Evolutionary conservation across 2,113 vertebrate genomes (phyloP), one percentile per base, ranked within the genome.

Genomic region (Salvelinus alpinus): DNA sequence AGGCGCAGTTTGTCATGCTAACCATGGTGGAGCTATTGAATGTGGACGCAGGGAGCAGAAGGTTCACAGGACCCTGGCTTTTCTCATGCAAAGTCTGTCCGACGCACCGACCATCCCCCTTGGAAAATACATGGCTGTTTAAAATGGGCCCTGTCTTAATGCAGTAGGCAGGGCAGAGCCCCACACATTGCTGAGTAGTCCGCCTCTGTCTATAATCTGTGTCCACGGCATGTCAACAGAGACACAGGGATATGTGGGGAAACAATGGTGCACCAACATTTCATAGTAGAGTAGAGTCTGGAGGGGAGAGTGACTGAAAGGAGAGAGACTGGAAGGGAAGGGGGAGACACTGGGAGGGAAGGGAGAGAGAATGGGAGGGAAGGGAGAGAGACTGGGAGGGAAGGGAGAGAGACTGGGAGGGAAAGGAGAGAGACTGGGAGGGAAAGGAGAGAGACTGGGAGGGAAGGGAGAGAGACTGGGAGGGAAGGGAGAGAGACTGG

Each of bases 11-110:
- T 91, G 90, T 94, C 91, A 91, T 91, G 90, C 88, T 92, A 91
- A 91, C 91, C 86, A 88, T 86, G 79, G 81, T 73, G 75, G 77
- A 79, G 82, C 86, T 83, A 88, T 92, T 94, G 89, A 93, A 86
- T 87, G 79, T 84, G 74, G 85, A 90, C 85, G 70, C 80, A 89
- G 87, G 82, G 92, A 92, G 92, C 92, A 93, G 90, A 90, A 89
- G 91, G 90, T 93, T 93, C 92, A 92, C 92, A 93, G 91, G 92
- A 93, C 90, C 93, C 82, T 69, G 6, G 75, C 89, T 80, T 90
- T 94, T 93, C 88, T 92, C 86, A 93, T 93, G 93, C 90, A 90
- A 92, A 93, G 84, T 83, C 85, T 78, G 84, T 76, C 79, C 74
- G 88, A 51, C 86, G 47, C 81, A 64, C 24, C 77, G 20, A 74